phyloP scores from a whole-genome alignment of 1,140 invertebrate genomes.

The Ceratina australensis region DNA sequence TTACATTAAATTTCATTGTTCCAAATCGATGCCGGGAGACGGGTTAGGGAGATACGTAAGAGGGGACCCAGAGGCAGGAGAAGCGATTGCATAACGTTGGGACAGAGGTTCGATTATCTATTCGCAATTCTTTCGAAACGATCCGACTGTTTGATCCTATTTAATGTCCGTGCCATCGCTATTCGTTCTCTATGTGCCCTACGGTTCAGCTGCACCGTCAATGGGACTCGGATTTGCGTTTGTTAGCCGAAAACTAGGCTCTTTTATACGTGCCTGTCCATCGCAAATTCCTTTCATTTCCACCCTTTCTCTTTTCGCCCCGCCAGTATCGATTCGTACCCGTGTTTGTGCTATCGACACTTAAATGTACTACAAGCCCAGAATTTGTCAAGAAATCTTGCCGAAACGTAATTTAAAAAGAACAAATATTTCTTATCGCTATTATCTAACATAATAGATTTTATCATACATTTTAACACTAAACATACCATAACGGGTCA shows the following conservation, averaged over 20 bases:
- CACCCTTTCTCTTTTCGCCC: constrained; percentile 24
- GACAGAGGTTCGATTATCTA: constrained; percentile 55
- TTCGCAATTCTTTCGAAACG: constrained; percentile 59
- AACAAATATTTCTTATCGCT: no score
- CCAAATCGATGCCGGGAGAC: background rate
- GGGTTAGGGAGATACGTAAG: background rate
- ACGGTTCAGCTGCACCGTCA: constrained; percentile 29
- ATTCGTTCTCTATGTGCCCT: constrained; percentile 45
- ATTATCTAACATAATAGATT: no score
- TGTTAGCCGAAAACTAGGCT: constrained; percentile 55
- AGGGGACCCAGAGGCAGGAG: background rate
- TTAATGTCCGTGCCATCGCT: constrained; percentile 55
- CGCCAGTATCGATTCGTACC: background rate
- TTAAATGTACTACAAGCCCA: no score
- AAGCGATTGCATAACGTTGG: constrained; percentile 28
- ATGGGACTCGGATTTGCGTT: constrained; percentile 64
- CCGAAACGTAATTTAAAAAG: no score
- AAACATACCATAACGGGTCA: no score
- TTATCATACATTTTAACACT: no score
- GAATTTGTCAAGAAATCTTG: no score
- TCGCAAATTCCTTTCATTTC: constrained; percentile 28
- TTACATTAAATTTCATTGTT: constrained; percentile 36
- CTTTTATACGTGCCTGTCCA: constrained; percentile 62
- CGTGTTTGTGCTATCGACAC: background rate
- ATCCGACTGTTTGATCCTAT: constrained; percentile 53